These are phyloP conservation scores for Rambutsinella grinnellia DNA, from an alignment of 2,888 invertebrate species.

Conservation along the genomic window DNA sequence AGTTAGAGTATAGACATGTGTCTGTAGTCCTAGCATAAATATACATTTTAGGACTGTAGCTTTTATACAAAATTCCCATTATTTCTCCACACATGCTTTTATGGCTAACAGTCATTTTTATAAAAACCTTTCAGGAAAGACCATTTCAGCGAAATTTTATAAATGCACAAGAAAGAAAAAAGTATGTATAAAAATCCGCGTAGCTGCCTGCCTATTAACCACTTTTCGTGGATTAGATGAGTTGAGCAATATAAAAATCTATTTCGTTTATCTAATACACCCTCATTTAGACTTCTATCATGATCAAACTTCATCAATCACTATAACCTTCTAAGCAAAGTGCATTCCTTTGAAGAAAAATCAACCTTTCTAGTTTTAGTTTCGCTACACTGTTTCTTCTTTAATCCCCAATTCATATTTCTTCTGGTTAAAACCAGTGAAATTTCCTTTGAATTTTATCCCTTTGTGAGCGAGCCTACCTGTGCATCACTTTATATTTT, in stretches of 20 bases:
- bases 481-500: neutral
- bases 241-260: neutral
- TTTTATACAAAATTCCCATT: neutral
- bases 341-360: too few relatives aligned
- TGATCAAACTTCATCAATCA: neutral
- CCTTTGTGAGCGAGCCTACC: too few relatives aligned
- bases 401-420: too few relatives aligned
- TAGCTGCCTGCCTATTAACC: neutral
- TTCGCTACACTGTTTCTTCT: neutral
- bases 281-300: neutral
- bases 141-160: neutral
- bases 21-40: neutral
- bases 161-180: neutral
- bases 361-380: neutral
- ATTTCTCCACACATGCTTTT: neutral
- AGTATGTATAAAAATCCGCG: neutral
- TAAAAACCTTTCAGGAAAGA: neutral
- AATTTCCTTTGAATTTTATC: too few relatives aligned
- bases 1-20: conserved; percentile 3
- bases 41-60: neutral
- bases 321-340: neutral
- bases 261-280: too few relatives aligned
- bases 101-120: too few relatives aligned
- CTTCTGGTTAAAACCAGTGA: too few relatives aligned
- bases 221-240: neutral